Conservation (phyloP, 53 echinoderm and acorn worm species). For the Echinarachnius parma region DNA sequence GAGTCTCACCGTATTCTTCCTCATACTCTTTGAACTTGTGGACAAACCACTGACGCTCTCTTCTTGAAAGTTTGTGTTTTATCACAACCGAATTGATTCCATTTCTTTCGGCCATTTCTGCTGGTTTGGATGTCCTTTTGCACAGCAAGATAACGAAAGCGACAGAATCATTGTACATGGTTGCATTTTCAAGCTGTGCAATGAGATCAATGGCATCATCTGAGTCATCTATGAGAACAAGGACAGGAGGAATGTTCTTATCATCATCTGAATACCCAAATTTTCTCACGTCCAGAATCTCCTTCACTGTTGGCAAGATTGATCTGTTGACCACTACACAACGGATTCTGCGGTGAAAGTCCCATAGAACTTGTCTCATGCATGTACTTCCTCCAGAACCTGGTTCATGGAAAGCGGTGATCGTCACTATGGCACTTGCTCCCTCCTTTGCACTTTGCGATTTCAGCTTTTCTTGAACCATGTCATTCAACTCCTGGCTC, state of each 20-base stretch:
- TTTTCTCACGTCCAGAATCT: slow-evolving; percentile 51
- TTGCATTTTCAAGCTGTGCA: slow-evolving; percentile 6
- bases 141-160: slow-evolving; percentile 9
- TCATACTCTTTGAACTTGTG: neutral
- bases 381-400: slow-evolving; percentile 69
- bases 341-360: slow-evolving; percentile 46
- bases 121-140: slow-evolving; percentile 24
- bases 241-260: slow-evolving; percentile 21
- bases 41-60: slow-evolving; percentile 12
- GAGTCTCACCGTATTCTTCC: slow-evolving; percentile 8
- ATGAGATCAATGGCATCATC: slow-evolving; percentile 36
- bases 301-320: slow-evolving; percentile 42
- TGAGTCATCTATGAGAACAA: slow-evolving; percentile 52
- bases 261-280: slow-evolving; percentile 23
- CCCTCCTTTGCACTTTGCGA: neutral
- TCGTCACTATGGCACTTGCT: slow-evolving; percentile 11
- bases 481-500: neutral
- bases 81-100: slow-evolving; percentile 24
- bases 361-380: slow-evolving; percentile 62
- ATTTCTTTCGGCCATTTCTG: neutral
- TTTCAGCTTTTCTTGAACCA: neutral
- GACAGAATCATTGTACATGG: neutral
- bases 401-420: slow-evolving; percentile 63
- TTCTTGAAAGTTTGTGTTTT: slow-evolving; percentile 4
- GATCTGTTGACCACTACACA: slow-evolving; percentile 53